These are phyloP conservation scores for Argya squamiceps DNA, from an alignment of 2,797 vertebrate species.

Conservation along the genomic window DNA sequence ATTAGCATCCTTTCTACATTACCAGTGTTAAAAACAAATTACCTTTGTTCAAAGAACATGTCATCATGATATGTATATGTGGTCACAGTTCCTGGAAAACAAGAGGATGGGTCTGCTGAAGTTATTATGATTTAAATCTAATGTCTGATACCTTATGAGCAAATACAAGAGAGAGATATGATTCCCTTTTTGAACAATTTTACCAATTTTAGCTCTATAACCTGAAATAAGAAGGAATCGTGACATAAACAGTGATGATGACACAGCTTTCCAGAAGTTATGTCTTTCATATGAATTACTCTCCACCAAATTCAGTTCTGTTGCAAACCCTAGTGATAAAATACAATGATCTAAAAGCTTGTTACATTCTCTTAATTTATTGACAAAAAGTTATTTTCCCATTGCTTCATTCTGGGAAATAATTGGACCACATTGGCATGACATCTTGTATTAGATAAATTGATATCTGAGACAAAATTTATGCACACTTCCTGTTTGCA, in stretches of 20 bases:
- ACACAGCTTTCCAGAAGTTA: not conserved
- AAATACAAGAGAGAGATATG: not conserved
- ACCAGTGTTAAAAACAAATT: not conserved
- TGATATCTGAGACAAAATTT: not conserved
- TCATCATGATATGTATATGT: not conserved
- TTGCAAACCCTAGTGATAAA: not conserved
- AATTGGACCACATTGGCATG: not conserved
- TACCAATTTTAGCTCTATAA: not conserved
- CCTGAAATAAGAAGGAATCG: not conserved
- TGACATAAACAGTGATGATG: not conserved
- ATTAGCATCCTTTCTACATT: not conserved
- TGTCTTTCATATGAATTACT: not conserved
- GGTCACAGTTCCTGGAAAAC: not conserved
- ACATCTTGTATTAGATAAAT: not conserved
- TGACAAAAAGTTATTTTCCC: not conserved
- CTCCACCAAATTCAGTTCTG: not conserved
- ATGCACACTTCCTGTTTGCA: not conserved
- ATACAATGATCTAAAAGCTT: not conserved
- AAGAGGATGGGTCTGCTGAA: not conserved
- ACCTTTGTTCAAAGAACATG: not conserved
- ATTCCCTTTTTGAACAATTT: not conserved
- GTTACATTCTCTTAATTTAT: not conserved
- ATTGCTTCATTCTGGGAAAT: not conserved
- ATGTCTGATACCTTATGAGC: not conserved
- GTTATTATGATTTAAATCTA: not conserved